Conservation (phyloP, 2,113 vertebrate species). For the Chroicocephalus ridibundus region DNA sequence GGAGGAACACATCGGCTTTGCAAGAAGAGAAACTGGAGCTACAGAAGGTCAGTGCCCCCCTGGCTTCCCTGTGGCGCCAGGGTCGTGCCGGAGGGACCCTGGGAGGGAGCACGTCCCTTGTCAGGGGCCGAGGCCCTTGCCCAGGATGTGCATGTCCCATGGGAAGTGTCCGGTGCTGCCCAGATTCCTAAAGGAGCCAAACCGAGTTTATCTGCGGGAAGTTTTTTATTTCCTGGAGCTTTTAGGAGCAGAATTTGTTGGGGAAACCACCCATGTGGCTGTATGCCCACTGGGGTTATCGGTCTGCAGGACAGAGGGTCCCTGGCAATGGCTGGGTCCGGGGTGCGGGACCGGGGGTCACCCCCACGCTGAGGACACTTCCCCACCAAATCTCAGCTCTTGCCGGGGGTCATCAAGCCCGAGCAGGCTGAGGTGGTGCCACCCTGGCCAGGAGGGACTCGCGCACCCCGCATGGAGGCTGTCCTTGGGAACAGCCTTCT, state of each 20-base stretch:
- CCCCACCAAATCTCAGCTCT: not conserved
- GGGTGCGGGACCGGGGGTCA: not conserved
- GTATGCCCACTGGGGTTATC: not conserved
- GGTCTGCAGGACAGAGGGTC: not conserved
- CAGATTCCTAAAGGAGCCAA: not conserved
- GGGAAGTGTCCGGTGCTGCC: not conserved
- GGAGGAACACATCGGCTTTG: constrained; percentile 7
- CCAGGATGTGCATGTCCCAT: not conserved
- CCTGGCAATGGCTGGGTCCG: too few relatives aligned
- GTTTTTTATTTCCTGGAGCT: not conserved
- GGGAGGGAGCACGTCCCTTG: not conserved
- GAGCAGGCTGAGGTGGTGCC: not conserved
- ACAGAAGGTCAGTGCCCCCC: constrained; percentile 63
- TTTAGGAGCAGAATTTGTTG: not conserved
- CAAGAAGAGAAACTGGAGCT: constrained; percentile 70
- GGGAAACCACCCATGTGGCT: not conserved
- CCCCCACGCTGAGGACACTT: accelerated
- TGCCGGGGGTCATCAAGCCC: accelerated
- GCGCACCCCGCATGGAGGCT: not conserved
- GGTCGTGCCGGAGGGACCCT: accelerated
- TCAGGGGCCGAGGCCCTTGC: not conserved
- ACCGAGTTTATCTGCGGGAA: not conserved
- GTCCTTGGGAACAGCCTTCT: not conserved
- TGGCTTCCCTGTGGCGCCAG: accelerated
- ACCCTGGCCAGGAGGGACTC: not conserved